A percentile compares a stretch with the other conserved stretches of the same genome.
Evolutionary conservation across 2,797 vertebrate genomes (phyloP).

Genomic region (Jordanella pulchra): DNA sequence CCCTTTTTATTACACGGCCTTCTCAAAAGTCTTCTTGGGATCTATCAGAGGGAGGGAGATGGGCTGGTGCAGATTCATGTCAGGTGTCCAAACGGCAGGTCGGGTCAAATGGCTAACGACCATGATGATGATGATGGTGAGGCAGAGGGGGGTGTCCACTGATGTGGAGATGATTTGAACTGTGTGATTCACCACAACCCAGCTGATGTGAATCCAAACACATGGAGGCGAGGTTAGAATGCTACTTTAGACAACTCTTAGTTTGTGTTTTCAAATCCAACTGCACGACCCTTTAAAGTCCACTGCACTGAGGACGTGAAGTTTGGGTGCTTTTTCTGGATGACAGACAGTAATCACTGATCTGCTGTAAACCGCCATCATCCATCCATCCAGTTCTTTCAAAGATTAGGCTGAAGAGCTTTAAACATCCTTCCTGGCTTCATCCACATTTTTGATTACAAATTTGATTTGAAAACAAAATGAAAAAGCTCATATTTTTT

Average conservation of each 20-base stretch:
- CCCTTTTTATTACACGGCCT: slow-evolving; percentile 38
- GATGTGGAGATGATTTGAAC: not conserved
- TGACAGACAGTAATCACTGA: slow-evolving; percentile 32
- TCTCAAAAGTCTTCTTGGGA: slow-evolving; percentile 46
- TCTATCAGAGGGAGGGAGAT: slow-evolving; percentile 38
- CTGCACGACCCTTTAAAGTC: not conserved
- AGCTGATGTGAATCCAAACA: slow-evolving; percentile 3
- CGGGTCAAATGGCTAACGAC: slow-evolving; percentile 45
- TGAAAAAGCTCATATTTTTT: not conserved
- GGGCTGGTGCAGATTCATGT: slow-evolving; percentile 34
- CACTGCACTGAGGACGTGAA: not conserved
- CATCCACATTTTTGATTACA: slow-evolving; percentile 1
- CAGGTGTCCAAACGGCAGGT: slow-evolving; percentile 37
- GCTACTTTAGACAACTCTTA: not conserved
- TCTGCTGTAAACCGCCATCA: slow-evolving; percentile 29
- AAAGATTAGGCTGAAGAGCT: slow-evolving; percentile 3
- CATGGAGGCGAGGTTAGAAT: not conserved
- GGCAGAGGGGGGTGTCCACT: slow-evolving; percentile 6
- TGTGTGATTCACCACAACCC: not conserved
- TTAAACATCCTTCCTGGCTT: slow-evolving; percentile 11
- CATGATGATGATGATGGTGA: slow-evolving; percentile 23
- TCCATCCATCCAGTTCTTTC: not conserved
- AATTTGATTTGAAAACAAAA: not conserved
- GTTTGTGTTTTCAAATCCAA: not conserved
- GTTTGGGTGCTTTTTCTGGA: slow-evolving; percentile 3